These are phyloP conservation scores for Abramis brama DNA, from an alignment of 2,113 vertebrate species.

Conservation along the genomic window DNA sequence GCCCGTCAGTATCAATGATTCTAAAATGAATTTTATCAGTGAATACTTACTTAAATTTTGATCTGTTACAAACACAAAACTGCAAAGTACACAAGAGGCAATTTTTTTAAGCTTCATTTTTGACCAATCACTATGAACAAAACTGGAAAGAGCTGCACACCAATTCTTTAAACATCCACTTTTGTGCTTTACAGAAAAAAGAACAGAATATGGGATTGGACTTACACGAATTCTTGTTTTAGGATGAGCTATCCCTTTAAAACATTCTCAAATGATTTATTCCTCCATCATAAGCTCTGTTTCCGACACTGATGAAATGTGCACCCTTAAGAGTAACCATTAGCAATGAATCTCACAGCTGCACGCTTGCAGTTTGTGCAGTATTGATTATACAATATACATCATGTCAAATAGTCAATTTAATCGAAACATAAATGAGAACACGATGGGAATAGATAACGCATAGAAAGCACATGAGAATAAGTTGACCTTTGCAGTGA, in stretches of 20 bases:
- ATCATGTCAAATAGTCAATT: slow-evolving; percentile 33
- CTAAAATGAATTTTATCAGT: background rate
- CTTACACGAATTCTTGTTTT: background rate
- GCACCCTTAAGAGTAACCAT: slow-evolving; percentile 30
- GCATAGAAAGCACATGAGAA: background rate
- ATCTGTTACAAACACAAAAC: background rate
- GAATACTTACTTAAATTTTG: background rate
- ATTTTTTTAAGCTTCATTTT: background rate
- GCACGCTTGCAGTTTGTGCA: slow-evolving; percentile 8
- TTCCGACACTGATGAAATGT: slow-evolving; percentile 26
- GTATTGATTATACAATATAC: slow-evolving; percentile 38
- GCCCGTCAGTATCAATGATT: background rate
- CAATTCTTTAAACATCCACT: background rate
- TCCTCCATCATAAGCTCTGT: slow-evolving; percentile 22
- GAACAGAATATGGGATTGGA: background rate
- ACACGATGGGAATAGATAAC: slow-evolving; percentile 5
- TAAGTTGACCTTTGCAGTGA: background rate
- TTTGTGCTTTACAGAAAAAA: background rate
- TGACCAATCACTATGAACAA: background rate
- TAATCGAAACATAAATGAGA: slow-evolving; percentile 29
- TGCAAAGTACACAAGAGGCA: background rate
- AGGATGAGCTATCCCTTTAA: background rate
- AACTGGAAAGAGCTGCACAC: background rate
- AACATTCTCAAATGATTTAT: slow-evolving; percentile 11
- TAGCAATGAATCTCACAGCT: slow-evolving; percentile 32